These are phyloP conservation scores for Plutella xylostella DNA, from an alignment of 2,888 invertebrate genomes.

Conservation along the genomic window DNA sequence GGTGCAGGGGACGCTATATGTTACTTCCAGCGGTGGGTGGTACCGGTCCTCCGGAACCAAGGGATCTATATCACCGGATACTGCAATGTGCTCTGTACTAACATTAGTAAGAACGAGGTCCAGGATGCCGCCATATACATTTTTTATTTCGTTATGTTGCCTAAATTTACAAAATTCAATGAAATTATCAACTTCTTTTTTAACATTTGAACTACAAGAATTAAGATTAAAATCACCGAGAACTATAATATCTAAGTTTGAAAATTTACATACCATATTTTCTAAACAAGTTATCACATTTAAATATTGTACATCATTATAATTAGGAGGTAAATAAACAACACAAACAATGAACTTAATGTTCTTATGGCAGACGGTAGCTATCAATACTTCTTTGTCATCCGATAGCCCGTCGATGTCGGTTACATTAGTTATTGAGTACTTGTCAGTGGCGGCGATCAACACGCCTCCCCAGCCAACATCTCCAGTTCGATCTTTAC, in stretches of 20 bases:
- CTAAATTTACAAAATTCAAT: constrained; percentile 3
- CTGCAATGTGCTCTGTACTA: background rate
- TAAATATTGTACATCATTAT: constrained; percentile 1
- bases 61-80: background rate
- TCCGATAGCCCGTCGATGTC: background rate
- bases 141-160: background rate
- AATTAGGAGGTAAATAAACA: background rate
- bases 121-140: background rate
- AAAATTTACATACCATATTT: background rate
- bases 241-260: background rate
- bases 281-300: background rate
- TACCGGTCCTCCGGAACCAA: background rate
- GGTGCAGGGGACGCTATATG: background rate
- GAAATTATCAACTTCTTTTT: background rate
- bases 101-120: background rate
- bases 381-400: constrained; percentile 1
- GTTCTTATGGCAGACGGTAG: background rate
- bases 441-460: background rate
- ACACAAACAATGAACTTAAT: background rate
- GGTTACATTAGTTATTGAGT: background rate
- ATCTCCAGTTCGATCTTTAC: constrained; percentile 3
- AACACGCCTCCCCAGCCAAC: constrained; percentile 3
- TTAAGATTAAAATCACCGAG: background rate
- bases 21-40: constrained; percentile 1
- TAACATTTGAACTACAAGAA: constrained; percentile 2